These are phyloP conservation scores for Sprattus sprattus DNA, from an alignment of 2,113 vertebrate species.

Conservation along the genomic window DNA sequence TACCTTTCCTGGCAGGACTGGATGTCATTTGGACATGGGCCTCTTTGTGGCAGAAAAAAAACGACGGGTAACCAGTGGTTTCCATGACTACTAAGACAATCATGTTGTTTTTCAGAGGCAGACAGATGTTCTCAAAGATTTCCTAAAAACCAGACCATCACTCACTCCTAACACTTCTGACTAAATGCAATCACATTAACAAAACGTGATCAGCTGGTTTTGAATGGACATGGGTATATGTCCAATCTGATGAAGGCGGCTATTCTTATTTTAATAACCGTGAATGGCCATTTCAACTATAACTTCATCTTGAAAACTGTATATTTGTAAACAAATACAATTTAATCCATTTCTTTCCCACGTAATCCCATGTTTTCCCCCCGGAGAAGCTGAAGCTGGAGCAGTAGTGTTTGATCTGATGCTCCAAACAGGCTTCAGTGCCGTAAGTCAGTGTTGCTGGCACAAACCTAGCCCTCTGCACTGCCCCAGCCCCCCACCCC, in stretches of 20 bases:
- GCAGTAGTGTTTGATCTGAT: slow-evolving; percentile 44
- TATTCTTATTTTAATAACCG: background rate
- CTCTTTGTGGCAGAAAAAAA: slow-evolving; percentile 21
- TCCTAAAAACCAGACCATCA: background rate
- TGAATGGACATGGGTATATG: background rate
- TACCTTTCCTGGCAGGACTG: background rate
- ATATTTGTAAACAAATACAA: background rate
- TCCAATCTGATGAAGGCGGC: background rate
- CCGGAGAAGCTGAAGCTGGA: background rate
- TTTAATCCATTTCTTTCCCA: background rate
- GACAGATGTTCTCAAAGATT: background rate
- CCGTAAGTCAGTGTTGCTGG: slow-evolving; percentile 26
- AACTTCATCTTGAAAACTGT: background rate
- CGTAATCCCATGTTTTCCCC: background rate
- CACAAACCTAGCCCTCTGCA: slow-evolving; percentile 17
- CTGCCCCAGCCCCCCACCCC: background rate
- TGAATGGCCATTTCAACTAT: background rate
- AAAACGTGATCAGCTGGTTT: background rate
- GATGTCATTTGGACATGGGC: background rate
- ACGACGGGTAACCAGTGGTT: background rate
- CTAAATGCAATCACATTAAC: background rate
- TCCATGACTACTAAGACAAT: background rate
- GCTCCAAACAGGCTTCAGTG: slow-evolving; percentile 43
- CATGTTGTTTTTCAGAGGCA: background rate
- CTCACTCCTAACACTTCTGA: background rate